phyloP scores from a whole-genome alignment of 1,140 invertebrate species.

The Magallana angulata region DNA sequence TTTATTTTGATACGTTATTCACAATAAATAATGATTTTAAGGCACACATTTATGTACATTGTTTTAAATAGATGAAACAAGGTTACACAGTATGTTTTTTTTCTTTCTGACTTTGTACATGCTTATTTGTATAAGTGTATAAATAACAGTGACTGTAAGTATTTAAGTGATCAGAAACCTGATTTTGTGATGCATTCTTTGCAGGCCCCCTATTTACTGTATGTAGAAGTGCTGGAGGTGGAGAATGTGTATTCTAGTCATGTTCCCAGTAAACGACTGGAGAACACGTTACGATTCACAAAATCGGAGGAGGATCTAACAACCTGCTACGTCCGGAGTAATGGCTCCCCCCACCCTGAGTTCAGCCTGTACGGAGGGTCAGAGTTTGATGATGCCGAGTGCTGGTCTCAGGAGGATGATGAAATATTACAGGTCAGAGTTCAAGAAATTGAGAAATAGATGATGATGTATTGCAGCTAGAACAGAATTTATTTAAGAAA shows the following conservation, averaged over 20 bases:
- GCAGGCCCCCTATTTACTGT: slow-evolving; percentile 97
- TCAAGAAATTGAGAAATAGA: neutral
- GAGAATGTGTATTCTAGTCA: slow-evolving; percentile 88
- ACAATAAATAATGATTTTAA: no score
- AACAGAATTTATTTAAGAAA: no score
- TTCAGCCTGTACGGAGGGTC: slow-evolving; percentile 64
- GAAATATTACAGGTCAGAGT: slow-evolving; percentile 87
- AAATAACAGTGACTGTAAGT: no score
- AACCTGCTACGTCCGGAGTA: slow-evolving; percentile 61
- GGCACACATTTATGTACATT: no score
- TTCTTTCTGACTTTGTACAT: no score
- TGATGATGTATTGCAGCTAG: no score
- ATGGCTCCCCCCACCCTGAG: slow-evolving; percentile 69
- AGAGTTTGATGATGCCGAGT: slow-evolving; percentile 84
- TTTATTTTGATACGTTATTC: no score
- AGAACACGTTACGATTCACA: slow-evolving; percentile 88
- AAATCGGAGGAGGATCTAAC: slow-evolving; percentile 94
- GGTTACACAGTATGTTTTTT: no score
- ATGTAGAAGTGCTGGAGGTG: slow-evolving; percentile 96
- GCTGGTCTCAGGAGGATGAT: slow-evolving; percentile 97
- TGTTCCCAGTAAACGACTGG: slow-evolving; percentile 87
- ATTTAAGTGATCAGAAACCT: no score
- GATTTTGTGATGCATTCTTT: slow-evolving; percentile 45
- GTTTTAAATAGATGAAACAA: no score
- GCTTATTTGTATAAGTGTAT: no score